Base-by-base conservation (phyloP, 2,888 invertebrate species). In the Zygaena filipendulae region DNA sequence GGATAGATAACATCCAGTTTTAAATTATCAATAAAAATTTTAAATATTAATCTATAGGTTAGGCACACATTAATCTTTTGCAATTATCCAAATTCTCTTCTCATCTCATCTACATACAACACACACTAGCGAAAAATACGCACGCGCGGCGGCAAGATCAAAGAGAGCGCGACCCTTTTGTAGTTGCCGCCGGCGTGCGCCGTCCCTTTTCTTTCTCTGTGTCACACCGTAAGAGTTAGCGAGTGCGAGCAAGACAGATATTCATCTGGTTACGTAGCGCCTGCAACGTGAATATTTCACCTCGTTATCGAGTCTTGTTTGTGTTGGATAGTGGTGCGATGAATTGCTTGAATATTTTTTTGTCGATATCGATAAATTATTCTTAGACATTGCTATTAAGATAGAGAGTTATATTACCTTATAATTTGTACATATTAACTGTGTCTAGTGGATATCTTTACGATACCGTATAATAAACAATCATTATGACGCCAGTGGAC, bases 241-340 rank as follows among this genome's bases (percentile, higher is more conserved):
- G 40, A 39, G 74, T 52, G 66, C 45, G 61, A 77, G 50, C 23
- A 64, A 56, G 72, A 71, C 49, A 41, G 53, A 36, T 47, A 46
- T 53, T 59, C 40, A 53, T 47, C 60, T 62, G 72, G 69, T 70
- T 72, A 77, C 70, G 51, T 66, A 69, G 69, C 60, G 52, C 62
- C 64, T 61, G 67, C 72, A 64, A 71, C 64, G 77, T 77, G 79
- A 75, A 79, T 79, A 79, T 77, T 79, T 79, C 77, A 77, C 77
- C 79, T 79, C 77, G 79, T 79, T 79, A 79, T 75, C 77, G 70
- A 63, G 70, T 66, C 71, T 75, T 77, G 79, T 79, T 79, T 79
- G 75, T 70, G 75, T 75, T 77, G 68, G 74, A 58, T 63, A 70
- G 75, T 56, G 75, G 30, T 32, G 35, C 32, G 38, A 35, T 52